A percentile compares a stretch with the other conserved stretches of the same genome.
Conservation (phyloP, 2,888 invertebrate species). For the Pyrrhosoma nymphula region DNA sequence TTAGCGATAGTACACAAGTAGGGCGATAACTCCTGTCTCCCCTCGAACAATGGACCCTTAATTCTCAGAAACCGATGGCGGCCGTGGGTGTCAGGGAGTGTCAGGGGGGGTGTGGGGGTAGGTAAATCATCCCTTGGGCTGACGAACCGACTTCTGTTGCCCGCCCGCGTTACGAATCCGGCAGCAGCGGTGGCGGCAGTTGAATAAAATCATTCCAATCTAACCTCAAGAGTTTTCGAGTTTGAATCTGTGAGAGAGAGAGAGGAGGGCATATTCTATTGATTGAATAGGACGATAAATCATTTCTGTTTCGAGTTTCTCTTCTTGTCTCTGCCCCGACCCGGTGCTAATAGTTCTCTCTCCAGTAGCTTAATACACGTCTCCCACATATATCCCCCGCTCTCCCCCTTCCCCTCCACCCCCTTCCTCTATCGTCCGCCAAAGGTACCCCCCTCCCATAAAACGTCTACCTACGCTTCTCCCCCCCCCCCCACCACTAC, state of each 20-base stretch:
- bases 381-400: background rate
- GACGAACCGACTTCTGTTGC: background rate
- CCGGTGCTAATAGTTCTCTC: constrained; percentile 49
- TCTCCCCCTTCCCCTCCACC: background rate
- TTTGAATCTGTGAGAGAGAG: background rate
- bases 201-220: background rate
- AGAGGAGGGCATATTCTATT: constrained; percentile 30
- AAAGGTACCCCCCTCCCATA: background rate
- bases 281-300: constrained; percentile 65
- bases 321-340: constrained; percentile 10
- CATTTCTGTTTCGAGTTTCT: constrained; percentile 42
- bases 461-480: background rate
- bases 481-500: background rate
- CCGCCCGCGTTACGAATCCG: background rate
- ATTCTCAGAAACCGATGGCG: constrained; percentile 37
- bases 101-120: too few species aligned
- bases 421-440: background rate
- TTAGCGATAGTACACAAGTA: constrained; percentile 1
- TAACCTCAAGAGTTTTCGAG: background rate
- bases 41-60: constrained; percentile 45
- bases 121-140: background rate
- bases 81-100: background rate
- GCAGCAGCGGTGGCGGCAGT: background rate
- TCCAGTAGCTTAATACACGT: background rate
- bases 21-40: background rate